A percentile compares a stretch with the other conserved stretches of the same genome.
Conservation (phyloP, 2,797 vertebrate genomes). For the Thripadectes ignobilis region DNA sequence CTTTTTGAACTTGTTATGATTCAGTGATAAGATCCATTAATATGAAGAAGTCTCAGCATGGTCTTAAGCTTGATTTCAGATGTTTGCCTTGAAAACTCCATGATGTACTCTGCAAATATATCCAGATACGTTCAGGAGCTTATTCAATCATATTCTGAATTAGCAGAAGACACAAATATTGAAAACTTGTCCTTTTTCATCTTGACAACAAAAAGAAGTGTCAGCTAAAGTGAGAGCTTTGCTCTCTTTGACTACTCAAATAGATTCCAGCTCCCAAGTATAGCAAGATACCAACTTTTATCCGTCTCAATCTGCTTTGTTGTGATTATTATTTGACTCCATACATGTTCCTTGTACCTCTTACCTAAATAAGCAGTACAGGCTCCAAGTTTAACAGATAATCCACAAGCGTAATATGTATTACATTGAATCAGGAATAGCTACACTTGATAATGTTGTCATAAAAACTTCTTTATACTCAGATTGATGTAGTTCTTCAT, state of each 20-base stretch:
- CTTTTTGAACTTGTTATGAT: not conserved
- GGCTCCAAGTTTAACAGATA: not conserved
- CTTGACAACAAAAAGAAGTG: not conserved
- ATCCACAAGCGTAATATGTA: not conserved
- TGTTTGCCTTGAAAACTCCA: constrained; percentile 17
- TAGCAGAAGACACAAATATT: not conserved
- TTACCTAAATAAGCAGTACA: not conserved
- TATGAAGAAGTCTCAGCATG: not conserved
- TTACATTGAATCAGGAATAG: not conserved
- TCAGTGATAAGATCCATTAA: not conserved
- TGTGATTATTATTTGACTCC: not conserved
- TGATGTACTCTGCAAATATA: constrained; percentile 37
- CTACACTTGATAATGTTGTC: not conserved
- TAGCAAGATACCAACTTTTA: not conserved
- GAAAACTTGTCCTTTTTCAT: not conserved
- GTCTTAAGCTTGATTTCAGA: constrained; percentile 12
- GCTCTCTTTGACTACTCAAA: not conserved
- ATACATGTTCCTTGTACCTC: not conserved
- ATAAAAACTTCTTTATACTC: not conserved
- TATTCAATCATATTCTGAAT: not conserved
- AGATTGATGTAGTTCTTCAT: not conserved
- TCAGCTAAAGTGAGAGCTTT: not conserved
- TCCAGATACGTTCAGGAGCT: not conserved
- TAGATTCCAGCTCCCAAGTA: not conserved
- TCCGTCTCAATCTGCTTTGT: not conserved